Evolutionary conservation across 2,888 invertebrate genomes (phyloP), one percentile per base, ranked within the genome.

Genomic region (Atrina japonica): DNA sequence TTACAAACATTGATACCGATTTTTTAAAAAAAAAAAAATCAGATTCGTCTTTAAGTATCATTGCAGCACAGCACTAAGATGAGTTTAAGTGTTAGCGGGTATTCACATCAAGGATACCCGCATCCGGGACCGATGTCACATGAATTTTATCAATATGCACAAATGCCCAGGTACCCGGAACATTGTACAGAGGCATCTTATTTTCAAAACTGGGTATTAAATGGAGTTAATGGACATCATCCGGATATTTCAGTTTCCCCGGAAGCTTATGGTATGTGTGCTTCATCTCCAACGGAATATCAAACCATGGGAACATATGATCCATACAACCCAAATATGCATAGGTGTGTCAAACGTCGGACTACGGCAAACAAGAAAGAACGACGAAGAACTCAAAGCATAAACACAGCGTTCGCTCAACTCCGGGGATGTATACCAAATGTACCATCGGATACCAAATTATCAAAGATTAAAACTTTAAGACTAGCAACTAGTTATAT

Each of bases 341-440:
- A 84, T 29, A 76, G 86, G 16, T 82, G 83, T 68, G 79, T 85
- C 40, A 83, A 86, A 67, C 76, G 88, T 29, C 66, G 86, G 43
- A 84, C 83, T 11, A 97, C 97, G 0, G 97, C 97, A 21, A 98
- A 98, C 90, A 97, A 97, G 91, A 98, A 98, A 89, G 98, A 98
- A 89, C 91, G 98, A 11, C 91, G 97, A 77, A 92, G 98, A 61
- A 98, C 98, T 0, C 95, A 96, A 89, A 96, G 96, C 81, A 98
- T 98, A 77, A 98, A 98, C 91, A 96, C 96, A 60, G 98, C 98
- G 0, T 98, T 98, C 89, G 95, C 96, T 0, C 96, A 96, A 85
- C 92, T 98, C 0, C 91, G 98, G 16, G 97, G 97, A 77, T 96
- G 97, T 90, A 98, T 98, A 83, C 98, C 98, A 0, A 97, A 98